A percentile compares a stretch with the other conserved stretches of the same genome.
These are phyloP conservation scores for Leptarthrus brevirostris DNA, from an alignment of 2,888 invertebrate genomes.

Conservation along the genomic window DNA sequence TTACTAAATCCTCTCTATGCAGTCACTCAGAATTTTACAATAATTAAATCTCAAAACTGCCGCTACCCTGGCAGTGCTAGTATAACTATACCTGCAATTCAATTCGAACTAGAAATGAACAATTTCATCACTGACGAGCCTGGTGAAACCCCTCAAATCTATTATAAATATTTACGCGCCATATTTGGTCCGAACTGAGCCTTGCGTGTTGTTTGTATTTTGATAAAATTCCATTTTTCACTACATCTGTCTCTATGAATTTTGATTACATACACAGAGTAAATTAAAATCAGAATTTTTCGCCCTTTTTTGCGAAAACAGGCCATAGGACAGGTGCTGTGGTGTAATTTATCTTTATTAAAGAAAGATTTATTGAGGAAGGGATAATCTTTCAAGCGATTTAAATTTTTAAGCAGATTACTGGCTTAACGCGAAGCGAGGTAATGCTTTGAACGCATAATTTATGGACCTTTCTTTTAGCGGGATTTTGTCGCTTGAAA, in stretches of 20 bases:
- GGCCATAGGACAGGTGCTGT: conserved; percentile 36
- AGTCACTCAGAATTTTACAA: no score
- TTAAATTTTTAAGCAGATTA: conserved; percentile 52
- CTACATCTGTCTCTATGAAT: not conserved
- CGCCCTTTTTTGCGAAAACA: conserved; percentile 12
- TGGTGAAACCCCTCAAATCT: not conserved
- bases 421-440: conserved; percentile 27
- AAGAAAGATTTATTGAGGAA: conserved; percentile 51
- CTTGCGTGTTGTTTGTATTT: not conserved
- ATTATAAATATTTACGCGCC: not conserved
- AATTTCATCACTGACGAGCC: not conserved
- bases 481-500: conserved; percentile 9
- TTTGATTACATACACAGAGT: not conserved
- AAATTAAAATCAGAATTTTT: not conserved
- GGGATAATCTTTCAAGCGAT: conserved; percentile 49
- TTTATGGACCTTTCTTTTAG: conserved; percentile 24
- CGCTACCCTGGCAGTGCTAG: no score
- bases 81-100: no score
- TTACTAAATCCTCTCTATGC: no score
- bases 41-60: no score
- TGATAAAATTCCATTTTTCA: not conserved
- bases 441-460: conserved; percentile 13
- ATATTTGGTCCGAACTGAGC: not conserved
- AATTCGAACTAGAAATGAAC: no score
- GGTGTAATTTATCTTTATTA: conserved; percentile 51